Evolutionary conservation across 30 jellyfish, hydroid and myxozoan genomes (phyloP), one percentile per base, ranked within the genome.

Genomic region (Aurelia sp.): DNA sequence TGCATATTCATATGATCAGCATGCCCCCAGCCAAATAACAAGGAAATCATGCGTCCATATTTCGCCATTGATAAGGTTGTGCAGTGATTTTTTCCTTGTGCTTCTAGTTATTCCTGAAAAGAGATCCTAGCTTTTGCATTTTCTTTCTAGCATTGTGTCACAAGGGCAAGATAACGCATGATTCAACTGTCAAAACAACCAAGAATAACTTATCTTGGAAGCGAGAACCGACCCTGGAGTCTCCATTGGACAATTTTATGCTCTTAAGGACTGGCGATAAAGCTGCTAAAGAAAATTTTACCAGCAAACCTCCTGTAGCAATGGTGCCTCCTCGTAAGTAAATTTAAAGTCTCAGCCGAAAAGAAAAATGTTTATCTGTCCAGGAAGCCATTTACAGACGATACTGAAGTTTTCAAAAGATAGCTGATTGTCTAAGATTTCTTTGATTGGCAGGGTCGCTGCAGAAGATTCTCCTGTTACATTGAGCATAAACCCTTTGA

Each of bases 201-300:
- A 19, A 66, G 47, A 31, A 17, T 66, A 66, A 19, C 47, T 6
- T n/a, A 21, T 23, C 53, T 4, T 20, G 48, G 53, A 21, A 21
- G 41, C 53, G 63, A 23, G 81, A 33, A 70, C 31, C 81, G 5
- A 70, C 15, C 0, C 31, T 59, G 35, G 82, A 84, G 13, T 91
- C 97, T 18, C 93, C 97, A 50, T 71, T 91, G 70, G 97, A 91
- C 61, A 47, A 75, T 5, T 91, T 91, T 79, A 64, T 91, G 81
- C 84, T 91, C 61, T 75, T 91, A 51, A 74, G 96, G 73, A 85
- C 96, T 55, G 97, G 96, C 6, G 89, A 75, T 58, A 84, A 72
- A 21, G 50, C 48, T 11, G 66, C 53, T 17, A 64, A 30, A 41
- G 79, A 21, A 31, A 21, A 12, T 11, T 18, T 69, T 40, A 37